A percentile compares a stretch with the other conserved stretches of the same genome.
These are phyloP conservation scores for Denticeps clupeoides DNA, from an alignment of 2,797 vertebrate species.

Conservation along the genomic window DNA sequence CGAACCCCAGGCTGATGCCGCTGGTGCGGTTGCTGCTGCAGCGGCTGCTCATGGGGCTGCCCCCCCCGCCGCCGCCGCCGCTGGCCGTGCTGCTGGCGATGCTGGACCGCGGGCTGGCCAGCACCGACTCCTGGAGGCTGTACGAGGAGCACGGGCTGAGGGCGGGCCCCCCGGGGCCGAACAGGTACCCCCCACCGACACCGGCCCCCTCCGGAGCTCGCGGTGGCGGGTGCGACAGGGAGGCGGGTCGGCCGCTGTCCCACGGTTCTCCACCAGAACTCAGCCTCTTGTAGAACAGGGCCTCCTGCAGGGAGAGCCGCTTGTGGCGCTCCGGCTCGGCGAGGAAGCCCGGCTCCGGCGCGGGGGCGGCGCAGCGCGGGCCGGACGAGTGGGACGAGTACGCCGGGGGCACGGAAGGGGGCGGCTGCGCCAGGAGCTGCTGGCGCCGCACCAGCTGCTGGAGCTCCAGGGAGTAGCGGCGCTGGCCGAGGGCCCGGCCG, in stretches of 20 bases:
- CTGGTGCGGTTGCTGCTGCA: conserved; percentile 81
- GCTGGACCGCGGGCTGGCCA: conserved; percentile 73
- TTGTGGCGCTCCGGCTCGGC: conserved; percentile 60
- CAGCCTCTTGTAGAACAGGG: conserved; percentile 64
- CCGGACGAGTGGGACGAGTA: conserved; percentile 37
- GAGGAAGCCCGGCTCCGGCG: conserved; percentile 54
- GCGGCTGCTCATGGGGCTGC: conserved; percentile 67
- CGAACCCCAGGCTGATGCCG: conserved; percentile 80
- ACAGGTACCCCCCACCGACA: conserved; percentile 37
- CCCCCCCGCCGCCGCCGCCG: conserved; percentile 55
- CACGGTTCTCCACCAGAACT: conserved; percentile 61
- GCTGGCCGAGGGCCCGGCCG: conserved; percentile 47
- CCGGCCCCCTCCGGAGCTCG: conserved; percentile 46
- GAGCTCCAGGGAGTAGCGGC: conserved; percentile 64
- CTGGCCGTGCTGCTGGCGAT: conserved; percentile 78
- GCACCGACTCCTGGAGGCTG: conserved; percentile 67
- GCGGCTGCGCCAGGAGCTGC: conserved; percentile 61
- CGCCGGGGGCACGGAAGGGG: conserved; percentile 41
- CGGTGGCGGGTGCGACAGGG: conserved; percentile 56
- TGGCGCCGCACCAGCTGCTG: conserved; percentile 61
- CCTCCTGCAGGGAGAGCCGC: conserved; percentile 71
- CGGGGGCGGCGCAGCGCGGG: conserved; percentile 30
- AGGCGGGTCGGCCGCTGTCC: conserved; percentile 54
- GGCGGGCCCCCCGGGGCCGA: conserved; percentile 51
- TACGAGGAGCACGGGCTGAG: conserved; percentile 69